Evolutionary conservation across 2,797 vertebrate species (phyloP), one percentile per base, ranked within the genome.

Genomic region (Amphiprion clarkii): DNA sequence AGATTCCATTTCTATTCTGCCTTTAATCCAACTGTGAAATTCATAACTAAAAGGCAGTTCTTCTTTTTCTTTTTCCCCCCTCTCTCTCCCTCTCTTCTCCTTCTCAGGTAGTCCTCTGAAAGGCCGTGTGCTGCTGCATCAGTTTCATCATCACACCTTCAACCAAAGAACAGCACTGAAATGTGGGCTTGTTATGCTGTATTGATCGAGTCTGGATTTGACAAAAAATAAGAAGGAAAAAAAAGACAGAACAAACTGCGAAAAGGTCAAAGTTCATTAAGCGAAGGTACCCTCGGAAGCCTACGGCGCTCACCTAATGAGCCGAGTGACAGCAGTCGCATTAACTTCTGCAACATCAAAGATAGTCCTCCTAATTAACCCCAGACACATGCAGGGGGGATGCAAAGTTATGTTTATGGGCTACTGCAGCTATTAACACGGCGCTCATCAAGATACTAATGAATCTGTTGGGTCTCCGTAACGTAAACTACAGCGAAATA

Each of bases 11-110:
- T 90, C 87, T 89, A 83, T 92, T 92, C 86, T 87, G 82, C 83
- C 85, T 91, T 90, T 92, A 92, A 92, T 94, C 86, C 89, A 91
- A 88, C 89, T 93, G 92, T 94, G 88, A 93, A 92, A 93, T 92
- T 87, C 76, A 86, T 86, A 89, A 91, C 79, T 88, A 89, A 92
- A 91, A 90, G 78, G 62, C 79, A 74, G 78, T 67, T 42, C 31
- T 51, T 51, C 78, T 82, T 83, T 82, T 76, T 46, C 2, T 46
- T 46, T 17, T 16, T 42, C 5, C 13, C 40, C 40, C 16, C 16
- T 17, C 17, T 42, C 14, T 42, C 40, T 46, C 44, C 33, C 31
- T 46, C 44, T 39, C 31, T 46, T 51, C 17, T 19, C 17, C 44
- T 85, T 84, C 67, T 84, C 76, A 87, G 74, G 83, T 85, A 80